Conservation (phyloP, 35 echinoderm and acorn worm species). For the Eucidaris tribuloides region DNA sequence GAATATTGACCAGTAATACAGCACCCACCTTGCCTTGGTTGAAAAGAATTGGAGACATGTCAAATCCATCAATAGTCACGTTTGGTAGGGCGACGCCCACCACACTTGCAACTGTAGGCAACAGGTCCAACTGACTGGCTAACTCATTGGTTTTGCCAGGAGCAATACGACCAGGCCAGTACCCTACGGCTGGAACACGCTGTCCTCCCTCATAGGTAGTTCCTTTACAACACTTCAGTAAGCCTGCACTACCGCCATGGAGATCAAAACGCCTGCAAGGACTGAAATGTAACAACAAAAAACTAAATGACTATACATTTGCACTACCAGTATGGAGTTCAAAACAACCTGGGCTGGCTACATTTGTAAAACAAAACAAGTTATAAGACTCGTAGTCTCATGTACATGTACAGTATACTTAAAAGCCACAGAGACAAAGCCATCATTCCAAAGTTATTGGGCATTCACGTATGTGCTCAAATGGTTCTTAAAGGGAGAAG, state of each 20-base stretch:
- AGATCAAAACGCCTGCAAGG: slow-evolving; percentile 44
- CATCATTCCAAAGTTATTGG: too few species aligned
- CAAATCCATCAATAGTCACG: slow-evolving; percentile 49
- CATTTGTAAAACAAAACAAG: too few species aligned
- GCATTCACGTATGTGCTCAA: too few species aligned
- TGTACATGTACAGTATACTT: too few species aligned
- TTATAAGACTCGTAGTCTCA: too few species aligned
- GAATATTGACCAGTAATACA: too few species aligned
- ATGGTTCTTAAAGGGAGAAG: too few species aligned
- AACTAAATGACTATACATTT: too few species aligned
- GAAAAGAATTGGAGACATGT: slow-evolving; percentile 44
- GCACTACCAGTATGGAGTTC: too few species aligned
- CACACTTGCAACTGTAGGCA: slow-evolving; percentile 55
- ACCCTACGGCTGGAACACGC: slow-evolving; percentile 62
- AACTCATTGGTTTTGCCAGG: slow-evolving; percentile 55
- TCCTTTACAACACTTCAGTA: slow-evolving; percentile 73
- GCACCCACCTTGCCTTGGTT: background rate
- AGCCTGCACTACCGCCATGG: slow-evolving; percentile 55
- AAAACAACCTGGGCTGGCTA: too few species aligned
- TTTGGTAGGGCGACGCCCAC: slow-evolving; percentile 26
- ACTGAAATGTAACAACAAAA: too few species aligned
- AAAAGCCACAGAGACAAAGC: too few species aligned
- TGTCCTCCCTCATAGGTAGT: slow-evolving; percentile 74
- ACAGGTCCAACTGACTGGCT: slow-evolving; percentile 46
- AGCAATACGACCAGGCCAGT: slow-evolving; percentile 48